Percentiles rank a stretch among this genome's conserved stretches.
Conservation (phyloP, 2,888 invertebrate species). For the Volucella inflata region DNA sequence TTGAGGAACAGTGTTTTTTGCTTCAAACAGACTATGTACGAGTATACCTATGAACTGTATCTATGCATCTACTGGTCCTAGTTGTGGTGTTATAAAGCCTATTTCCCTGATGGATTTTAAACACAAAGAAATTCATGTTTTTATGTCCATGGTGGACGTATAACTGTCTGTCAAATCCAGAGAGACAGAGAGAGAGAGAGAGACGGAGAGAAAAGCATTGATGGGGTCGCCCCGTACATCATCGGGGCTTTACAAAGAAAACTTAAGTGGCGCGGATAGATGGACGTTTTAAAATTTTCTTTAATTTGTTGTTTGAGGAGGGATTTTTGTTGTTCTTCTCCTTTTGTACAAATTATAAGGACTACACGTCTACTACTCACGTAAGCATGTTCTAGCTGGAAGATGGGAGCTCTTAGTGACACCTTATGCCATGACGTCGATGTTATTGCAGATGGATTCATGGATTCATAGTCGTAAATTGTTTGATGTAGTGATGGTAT, state of each 20-base stretch:
- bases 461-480: constrained; percentile 53
- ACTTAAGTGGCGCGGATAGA: constrained; percentile 60
- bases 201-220: constrained; percentile 36
- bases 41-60: no score
- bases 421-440: constrained; percentile 39
- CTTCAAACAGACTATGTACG: no score
- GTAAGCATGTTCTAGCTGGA: constrained; percentile 18
- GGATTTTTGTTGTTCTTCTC: not conserved
- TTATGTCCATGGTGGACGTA: constrained; percentile 57
- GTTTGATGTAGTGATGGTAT: constrained; percentile 33
- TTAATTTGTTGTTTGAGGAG: constrained; percentile 49
- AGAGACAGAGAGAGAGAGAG: constrained; percentile 48
- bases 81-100: constrained; percentile 24
- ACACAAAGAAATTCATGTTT: constrained; percentile 70
- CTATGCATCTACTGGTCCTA: not conserved
- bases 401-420: constrained; percentile 54
- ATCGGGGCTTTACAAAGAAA: constrained; percentile 53
- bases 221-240: constrained; percentile 58
- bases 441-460: constrained; percentile 9
- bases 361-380: constrained; percentile 33
- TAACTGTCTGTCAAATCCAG: constrained; percentile 71
- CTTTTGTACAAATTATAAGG: constrained; percentile 9
- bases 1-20: constrained; percentile 26
- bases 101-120: constrained; percentile 54
- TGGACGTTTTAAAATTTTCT: constrained; percentile 50